These are phyloP conservation scores for Holocentrus rufus DNA, from an alignment of 2,797 vertebrate species.

Conservation along the genomic window DNA sequence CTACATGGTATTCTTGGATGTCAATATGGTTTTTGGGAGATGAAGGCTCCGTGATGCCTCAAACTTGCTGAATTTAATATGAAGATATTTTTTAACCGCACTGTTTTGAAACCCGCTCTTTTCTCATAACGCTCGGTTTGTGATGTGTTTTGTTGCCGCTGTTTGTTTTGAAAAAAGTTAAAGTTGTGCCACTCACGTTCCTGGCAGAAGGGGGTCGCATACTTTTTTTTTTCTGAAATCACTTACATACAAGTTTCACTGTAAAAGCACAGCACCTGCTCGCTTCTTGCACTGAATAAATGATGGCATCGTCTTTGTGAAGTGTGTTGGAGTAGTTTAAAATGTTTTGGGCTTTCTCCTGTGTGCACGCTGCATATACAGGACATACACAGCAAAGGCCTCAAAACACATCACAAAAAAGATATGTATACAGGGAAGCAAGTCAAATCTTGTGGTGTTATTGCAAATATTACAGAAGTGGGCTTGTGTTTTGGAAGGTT, in stretches of 20 bases:
- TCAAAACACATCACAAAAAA: too few species aligned
- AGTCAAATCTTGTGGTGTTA: too few species aligned
- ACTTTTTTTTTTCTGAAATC: conserved; percentile 8
- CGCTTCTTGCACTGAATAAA: conserved; percentile 23
- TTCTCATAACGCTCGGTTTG: conserved; percentile 22
- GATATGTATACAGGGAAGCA: too few species aligned
- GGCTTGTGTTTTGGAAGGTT: too few species aligned
- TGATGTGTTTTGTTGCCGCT: background rate
- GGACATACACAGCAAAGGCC: background rate
- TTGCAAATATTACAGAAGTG: too few species aligned
- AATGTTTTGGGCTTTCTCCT: conserved; percentile 4
- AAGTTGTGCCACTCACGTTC: background rate
- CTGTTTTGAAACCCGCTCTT: conserved; percentile 23
- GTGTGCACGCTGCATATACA: background rate
- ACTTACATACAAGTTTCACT: conserved; percentile 10
- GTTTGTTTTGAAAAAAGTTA: conserved; percentile 21
- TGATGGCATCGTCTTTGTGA: conserved; percentile 12
- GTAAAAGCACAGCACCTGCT: conserved; percentile 15
- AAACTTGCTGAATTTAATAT: conserved; percentile 29
- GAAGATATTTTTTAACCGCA: conserved; percentile 22
- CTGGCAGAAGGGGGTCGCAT: background rate
- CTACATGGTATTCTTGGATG: background rate
- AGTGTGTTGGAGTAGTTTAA: conserved; percentile 22
- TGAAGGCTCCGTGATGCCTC: background rate
- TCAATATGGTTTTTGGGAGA: background rate